Base-by-base conservation (phyloP, 2,797 vertebrate genomes). In the Leuciscus waleckii region DNA sequence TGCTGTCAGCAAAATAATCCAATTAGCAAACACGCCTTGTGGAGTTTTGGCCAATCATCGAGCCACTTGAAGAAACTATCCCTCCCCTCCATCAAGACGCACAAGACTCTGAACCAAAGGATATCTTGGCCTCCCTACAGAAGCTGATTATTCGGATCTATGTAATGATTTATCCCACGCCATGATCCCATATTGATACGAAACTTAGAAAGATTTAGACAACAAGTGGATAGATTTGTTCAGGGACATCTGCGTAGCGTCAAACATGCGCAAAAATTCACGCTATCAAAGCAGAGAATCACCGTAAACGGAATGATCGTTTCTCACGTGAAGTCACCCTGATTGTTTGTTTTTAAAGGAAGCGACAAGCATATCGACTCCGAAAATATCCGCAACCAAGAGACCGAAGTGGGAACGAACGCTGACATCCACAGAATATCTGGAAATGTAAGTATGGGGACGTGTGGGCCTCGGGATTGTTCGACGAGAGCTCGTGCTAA, bases 101-200 rank as follows among this genome's bases (percentile, higher is more conserved):
- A 92, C 93, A 94, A 94, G 94, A 95, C 95, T 94, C 92, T 94
- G 93, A 95, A 93, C 94, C 92, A 93, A 94, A 93, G 94, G 94
- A 96, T 93, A 95, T 94, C 94, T 93, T 95, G 94, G 94, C 94
- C 94, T 95, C 92, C 94, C 92, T 94, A 95, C 94, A 92, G 94
- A 93, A 92, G 94, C 94, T 91, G 93, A 91, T 92, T 93, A 95
- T 94, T 92, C 92, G 92, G 89, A 14, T 78, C 54, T 70, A 70
- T 56, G 61, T 51, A 61, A 63, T 78, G 65, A 61, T 85, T 88
- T 85, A 65, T 88, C 26, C 84, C 8, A 68, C 21, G 32, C n/a
- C 39, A 84, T 79, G 75, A 43, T 61, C 32, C 46, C 74, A 92
- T 67, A 85, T 85, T 84, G 79, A 83, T 61, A 41, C 17, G n/a